Conservation (phyloP, 2,888 invertebrate genomes). For the Agrochola circellaris region DNA sequence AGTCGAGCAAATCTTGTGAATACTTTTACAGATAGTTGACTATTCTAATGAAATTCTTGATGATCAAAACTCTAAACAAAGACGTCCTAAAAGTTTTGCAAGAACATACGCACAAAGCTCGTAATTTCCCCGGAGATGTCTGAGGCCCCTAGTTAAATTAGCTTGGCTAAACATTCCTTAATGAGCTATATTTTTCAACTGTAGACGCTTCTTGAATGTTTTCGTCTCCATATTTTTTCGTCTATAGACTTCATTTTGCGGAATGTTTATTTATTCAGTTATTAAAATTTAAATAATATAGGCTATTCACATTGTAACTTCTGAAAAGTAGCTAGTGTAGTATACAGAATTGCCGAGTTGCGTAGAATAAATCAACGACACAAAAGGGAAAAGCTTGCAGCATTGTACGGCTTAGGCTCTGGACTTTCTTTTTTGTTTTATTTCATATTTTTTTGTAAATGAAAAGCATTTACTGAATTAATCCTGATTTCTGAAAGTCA, state of each 20-base stretch:
- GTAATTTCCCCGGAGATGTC: constrained; percentile 85
- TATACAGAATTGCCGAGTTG: constrained; percentile 21
- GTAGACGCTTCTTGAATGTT: constrained; percentile 78
- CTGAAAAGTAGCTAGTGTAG: constrained; percentile 38
- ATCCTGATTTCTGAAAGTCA: constrained; percentile 13
- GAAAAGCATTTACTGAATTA: constrained; percentile 11
- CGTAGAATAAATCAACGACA: constrained; percentile 49
- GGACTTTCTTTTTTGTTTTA: constrained; percentile 9
- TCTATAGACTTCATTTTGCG: constrained; percentile 68
- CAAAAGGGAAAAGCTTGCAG: constrained; percentile 51
- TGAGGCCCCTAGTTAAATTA: constrained; percentile 85
- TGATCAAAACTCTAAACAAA: constrained; percentile 74
- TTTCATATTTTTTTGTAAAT: constrained; percentile 21
- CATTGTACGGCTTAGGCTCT: constrained; percentile 13
- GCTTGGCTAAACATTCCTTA: constrained; percentile 86
- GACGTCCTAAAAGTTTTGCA: constrained; percentile 78
- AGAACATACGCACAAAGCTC: constrained; percentile 81
- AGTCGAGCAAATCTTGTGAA: constrained; percentile 20
- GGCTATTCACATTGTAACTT: constrained; percentile 58
- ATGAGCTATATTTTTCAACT: constrained; percentile 85
- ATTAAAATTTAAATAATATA: constrained; percentile 61
- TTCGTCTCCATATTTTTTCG: constrained; percentile 76
- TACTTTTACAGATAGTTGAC: constrained; percentile 60
- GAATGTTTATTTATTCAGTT: constrained; percentile 59
- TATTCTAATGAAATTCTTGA: constrained; percentile 72